Evolutionary conservation across 2,797 vertebrate genomes (phyloP).

Genomic region (Sebastes reedi): DNA sequence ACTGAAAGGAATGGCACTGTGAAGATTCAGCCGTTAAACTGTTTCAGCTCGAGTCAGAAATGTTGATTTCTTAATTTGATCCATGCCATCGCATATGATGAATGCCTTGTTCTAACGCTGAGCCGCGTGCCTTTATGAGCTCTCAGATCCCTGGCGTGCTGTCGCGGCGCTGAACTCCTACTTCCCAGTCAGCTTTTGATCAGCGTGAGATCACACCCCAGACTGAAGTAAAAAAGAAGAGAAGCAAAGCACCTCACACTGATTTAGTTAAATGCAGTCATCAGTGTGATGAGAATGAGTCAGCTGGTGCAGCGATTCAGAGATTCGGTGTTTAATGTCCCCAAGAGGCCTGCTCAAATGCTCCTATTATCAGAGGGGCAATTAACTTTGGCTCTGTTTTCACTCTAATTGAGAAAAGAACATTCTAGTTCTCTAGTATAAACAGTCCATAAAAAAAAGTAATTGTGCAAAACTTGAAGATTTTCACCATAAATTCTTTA

Average conservation of each 20-base stretch:
- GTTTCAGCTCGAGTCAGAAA: neutral
- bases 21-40: neutral
- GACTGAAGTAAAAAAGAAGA: constrained; percentile 43
- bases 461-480: constrained; percentile 44
- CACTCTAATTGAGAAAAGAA: constrained; percentile 64
- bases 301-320: constrained; percentile 64
- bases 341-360: constrained; percentile 49
- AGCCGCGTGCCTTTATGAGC: constrained; percentile 14
- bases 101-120: constrained; percentile 6
- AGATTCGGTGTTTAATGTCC: constrained; percentile 64
- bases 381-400: constrained; percentile 66
- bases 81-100: neutral
- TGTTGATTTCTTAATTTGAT: constrained; percentile 17
- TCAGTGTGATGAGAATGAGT: constrained; percentile 72
- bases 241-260: constrained; percentile 42
- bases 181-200: constrained; percentile 52
- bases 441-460: constrained; percentile 58
- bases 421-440: constrained; percentile 47
- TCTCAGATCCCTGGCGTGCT: constrained; percentile 38
- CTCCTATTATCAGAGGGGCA: constrained; percentile 65
- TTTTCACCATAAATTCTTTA: constrained; percentile 52
- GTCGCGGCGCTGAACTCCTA: constrained; percentile 32
- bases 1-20: neutral
- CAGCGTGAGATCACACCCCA: constrained; percentile 44
- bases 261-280: constrained; percentile 71